phyloP scores from a whole-genome alignment of 2,113 vertebrate species.

The Planiliza haematocheilus region DNA sequence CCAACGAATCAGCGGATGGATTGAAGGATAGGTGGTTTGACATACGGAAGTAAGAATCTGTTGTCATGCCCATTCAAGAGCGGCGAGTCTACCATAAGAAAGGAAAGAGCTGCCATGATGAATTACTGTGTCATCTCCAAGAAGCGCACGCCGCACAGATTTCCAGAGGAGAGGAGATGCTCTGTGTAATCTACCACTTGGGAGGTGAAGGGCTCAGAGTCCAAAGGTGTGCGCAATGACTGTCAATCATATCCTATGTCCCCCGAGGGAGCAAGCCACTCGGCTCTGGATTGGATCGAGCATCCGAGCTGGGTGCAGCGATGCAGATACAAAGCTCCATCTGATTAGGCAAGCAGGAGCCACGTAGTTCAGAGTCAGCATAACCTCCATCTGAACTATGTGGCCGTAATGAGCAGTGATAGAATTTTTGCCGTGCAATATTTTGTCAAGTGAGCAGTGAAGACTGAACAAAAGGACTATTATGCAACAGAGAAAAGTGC shows the following conservation, averaged over 20 bases:
- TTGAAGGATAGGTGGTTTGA: slow-evolving; percentile 35
- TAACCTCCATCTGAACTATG: slow-evolving; percentile 44
- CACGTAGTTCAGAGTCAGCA: slow-evolving; percentile 50
- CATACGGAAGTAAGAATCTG: slow-evolving; percentile 15
- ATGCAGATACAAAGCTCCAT: slow-evolving; percentile 59
- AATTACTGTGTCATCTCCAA: slow-evolving; percentile 62
- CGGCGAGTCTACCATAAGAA: slow-evolving; percentile 50
- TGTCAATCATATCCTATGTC: slow-evolving; percentile 59
- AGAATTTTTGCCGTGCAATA: slow-evolving; percentile 37
- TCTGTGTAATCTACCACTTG: slow-evolving; percentile 41
- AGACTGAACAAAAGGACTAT: slow-evolving; percentile 23
- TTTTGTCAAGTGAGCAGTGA: slow-evolving; percentile 10
- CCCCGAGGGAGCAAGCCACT: background rate
- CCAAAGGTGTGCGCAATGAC: slow-evolving; percentile 56
- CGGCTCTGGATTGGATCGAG: slow-evolving; percentile 31
- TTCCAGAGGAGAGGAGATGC: slow-evolving; percentile 22
- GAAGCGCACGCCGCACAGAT: slow-evolving; percentile 28
- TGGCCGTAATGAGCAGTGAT: slow-evolving; percentile 44
- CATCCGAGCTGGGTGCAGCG: slow-evolving; percentile 39
- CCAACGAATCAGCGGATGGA: slow-evolving; percentile 7
- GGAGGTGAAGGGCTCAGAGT: slow-evolving; percentile 41
- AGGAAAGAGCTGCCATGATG: slow-evolving; percentile 55
- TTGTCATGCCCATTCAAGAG: slow-evolving; percentile 36
- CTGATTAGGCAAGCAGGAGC: slow-evolving; percentile 58
- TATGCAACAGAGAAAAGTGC: slow-evolving; percentile 21